phyloP scores from a whole-genome alignment of 1,140 invertebrate species.

The Megalopta genalis region DNA sequence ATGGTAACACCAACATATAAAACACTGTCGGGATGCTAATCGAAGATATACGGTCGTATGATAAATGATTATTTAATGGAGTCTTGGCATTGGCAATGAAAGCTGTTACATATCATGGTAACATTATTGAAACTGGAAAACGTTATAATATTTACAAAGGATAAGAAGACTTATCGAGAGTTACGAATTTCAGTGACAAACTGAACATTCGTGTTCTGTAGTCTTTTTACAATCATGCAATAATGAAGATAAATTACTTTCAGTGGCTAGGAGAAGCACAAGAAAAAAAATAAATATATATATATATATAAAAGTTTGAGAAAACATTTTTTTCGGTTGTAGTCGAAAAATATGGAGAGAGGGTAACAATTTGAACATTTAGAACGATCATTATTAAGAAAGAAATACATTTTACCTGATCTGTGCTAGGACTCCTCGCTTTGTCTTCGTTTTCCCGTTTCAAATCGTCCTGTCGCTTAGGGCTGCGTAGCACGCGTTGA shows the following conservation, averaged over 20 bases:
- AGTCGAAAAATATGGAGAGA: conserved; percentile 26
- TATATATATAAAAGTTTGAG: conserved; percentile 47
- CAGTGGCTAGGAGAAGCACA: conserved; percentile 48
- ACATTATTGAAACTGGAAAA: conserved; percentile 26
- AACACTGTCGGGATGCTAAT: neutral
- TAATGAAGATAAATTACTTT: conserved; percentile 52
- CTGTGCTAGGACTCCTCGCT: conserved; percentile 92
- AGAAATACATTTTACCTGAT: conserved; percentile 87
- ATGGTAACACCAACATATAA: neutral
- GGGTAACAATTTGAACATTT: conserved; percentile 34
- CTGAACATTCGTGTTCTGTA: conserved; percentile 45
- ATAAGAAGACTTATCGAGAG: conserved; percentile 28
- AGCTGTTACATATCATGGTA: conserved; percentile 1
- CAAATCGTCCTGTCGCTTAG: conserved; percentile 83
- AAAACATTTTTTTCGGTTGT: conserved; percentile 27
- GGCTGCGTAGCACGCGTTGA: conserved; percentile 90
- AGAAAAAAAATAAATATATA: conserved; percentile 34
- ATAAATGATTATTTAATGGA: conserved; percentile 6
- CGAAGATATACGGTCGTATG: neutral
- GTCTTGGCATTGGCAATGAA: neutral
- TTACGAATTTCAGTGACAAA: conserved; percentile 32
- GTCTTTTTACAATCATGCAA: conserved; percentile 59
- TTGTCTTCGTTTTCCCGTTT: conserved; percentile 83
- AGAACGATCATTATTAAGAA: conserved; percentile 32
- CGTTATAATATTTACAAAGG: conserved; percentile 41